phyloP scores from a whole-genome alignment of 30 jellyfish, hydroid and myxozoan genomes.

The Phacellophora camtschatica region DNA sequence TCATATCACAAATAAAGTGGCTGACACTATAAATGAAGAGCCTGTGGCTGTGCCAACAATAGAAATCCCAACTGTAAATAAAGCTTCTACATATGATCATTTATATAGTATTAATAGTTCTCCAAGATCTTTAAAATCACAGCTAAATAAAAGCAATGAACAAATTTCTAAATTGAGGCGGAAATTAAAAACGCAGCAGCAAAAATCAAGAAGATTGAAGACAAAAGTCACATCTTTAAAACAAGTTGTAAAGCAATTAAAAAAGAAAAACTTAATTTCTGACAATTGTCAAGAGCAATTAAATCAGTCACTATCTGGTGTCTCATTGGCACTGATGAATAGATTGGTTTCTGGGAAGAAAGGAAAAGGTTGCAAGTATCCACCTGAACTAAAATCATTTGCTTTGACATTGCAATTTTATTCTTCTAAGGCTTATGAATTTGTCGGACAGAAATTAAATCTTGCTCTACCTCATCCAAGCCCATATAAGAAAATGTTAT shows the following conservation, averaged over 20 bases:
- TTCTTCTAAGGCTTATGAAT: slow-evolving; percentile 47
- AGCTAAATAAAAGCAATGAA: background rate
- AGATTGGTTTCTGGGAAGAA: slow-evolving; percentile 3
- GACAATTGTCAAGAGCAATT: slow-evolving; percentile 9
- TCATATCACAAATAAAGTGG: too few relatives aligned
- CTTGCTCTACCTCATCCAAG: slow-evolving; percentile 40
- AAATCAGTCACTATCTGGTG: slow-evolving; percentile 6
- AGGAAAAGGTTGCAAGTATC: slow-evolving; percentile 30
- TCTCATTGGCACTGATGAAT: slow-evolving; percentile 15
- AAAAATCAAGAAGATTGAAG: background rate
- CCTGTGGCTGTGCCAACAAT: too few relatives aligned
- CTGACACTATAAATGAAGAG: too few relatives aligned
- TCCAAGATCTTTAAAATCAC: background rate
- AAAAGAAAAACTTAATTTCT: background rate
- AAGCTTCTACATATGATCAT: background rate
- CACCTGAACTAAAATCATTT: slow-evolving; percentile 14
- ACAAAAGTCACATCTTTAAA: background rate
- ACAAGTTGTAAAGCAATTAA: background rate
- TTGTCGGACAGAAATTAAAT: slow-evolving; percentile 38
- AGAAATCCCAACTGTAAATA: too few relatives aligned
- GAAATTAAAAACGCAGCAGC: background rate
- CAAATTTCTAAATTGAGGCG: background rate
- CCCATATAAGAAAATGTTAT: slow-evolving; percentile 31
- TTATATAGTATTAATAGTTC: background rate
- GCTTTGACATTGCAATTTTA: slow-evolving; percentile 53